Percentiles rank a stretch among this genome's conserved stretches.
These are phyloP conservation scores for Brachyalestes nurse DNA, from an alignment of 2,797 vertebrate species.

Conservation along the genomic window DNA sequence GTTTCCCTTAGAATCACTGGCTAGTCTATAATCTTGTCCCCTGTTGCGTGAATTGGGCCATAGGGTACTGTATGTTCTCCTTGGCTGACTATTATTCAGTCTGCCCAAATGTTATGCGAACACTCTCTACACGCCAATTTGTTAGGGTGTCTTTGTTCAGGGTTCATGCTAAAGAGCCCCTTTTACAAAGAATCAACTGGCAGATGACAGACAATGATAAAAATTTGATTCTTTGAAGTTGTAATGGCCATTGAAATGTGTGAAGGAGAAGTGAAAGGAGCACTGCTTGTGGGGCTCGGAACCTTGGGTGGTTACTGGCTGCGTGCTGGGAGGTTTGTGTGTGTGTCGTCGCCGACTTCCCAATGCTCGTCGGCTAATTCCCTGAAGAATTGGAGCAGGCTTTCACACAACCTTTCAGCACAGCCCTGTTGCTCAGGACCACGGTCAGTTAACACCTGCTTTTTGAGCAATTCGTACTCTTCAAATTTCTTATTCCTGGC, in stretches of 20 bases:
- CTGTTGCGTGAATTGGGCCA: background rate
- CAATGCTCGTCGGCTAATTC: constrained; percentile 90
- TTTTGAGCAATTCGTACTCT: background rate
- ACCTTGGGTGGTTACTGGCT: constrained; percentile 93
- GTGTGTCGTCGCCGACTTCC: constrained; percentile 91
- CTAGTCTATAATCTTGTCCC: background rate
- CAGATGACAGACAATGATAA: constrained; percentile 96
- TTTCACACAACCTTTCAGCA: constrained; percentile 75
- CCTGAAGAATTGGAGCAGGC: constrained; percentile 75
- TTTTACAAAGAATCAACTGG: constrained; percentile 90
- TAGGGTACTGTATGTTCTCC: constrained; percentile 39
- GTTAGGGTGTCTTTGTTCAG: constrained; percentile 79
- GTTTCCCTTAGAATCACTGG: background rate
- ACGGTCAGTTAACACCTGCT: constrained; percentile 33
- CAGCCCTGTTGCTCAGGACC: constrained; percentile 70
- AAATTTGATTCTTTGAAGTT: constrained; percentile 99
- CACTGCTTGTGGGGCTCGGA: constrained; percentile 84
- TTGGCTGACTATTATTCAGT: constrained; percentile 10
- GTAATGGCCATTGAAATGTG: constrained; percentile 98
- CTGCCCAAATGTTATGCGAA: constrained; percentile 38
- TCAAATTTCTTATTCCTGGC: background rate
- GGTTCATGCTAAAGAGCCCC: constrained; percentile 84
- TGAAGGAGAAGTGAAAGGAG: constrained; percentile 95
- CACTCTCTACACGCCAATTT: constrained; percentile 39
- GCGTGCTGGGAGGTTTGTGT: constrained; percentile 91